These are phyloP conservation scores for Fissipunctia ypsillon DNA, from an alignment of 2,888 invertebrate genomes.

Conservation along the genomic window DNA sequence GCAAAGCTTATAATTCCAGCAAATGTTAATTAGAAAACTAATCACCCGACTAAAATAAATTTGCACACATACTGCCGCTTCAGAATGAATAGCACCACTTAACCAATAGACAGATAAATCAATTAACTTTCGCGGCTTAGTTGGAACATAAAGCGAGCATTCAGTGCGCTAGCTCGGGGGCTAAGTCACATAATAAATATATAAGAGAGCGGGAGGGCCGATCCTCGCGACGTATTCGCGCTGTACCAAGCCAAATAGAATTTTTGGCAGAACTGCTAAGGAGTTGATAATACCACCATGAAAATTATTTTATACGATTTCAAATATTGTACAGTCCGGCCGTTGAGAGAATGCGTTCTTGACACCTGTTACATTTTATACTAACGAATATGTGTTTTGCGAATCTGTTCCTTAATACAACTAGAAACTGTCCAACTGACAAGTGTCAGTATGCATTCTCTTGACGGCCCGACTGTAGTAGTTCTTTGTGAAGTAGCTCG, in stretches of 20 bases:
- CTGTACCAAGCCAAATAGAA: slow-evolving; percentile 84
- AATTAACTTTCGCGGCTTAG: slow-evolving; percentile 41
- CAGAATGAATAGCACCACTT: slow-evolving; percentile 27
- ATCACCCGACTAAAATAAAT: slow-evolving; percentile 25
- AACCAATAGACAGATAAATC: slow-evolving; percentile 49
- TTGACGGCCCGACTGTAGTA: too few species aligned
- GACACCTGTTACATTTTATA: too few species aligned
- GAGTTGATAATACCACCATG: slow-evolving; percentile 67
- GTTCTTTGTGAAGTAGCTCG: too few species aligned
- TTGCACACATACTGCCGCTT: neutral
- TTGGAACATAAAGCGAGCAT: slow-evolving; percentile 26
- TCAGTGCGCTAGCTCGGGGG: slow-evolving; percentile 36
- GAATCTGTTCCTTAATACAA: too few species aligned
- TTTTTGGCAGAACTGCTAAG: slow-evolving; percentile 74
- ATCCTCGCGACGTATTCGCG: slow-evolving; percentile 81
- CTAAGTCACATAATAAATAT: slow-evolving; percentile 66
- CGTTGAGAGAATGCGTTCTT: too few species aligned
- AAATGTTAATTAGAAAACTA: slow-evolving; percentile 23
- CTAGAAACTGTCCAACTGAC: too few species aligned
- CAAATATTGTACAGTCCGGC: too few species aligned
- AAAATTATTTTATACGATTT: neutral
- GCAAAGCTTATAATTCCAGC: neutral
- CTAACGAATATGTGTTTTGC: too few species aligned
- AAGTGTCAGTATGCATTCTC: too few species aligned
- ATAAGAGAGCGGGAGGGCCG: slow-evolving; percentile 65